Percentiles rank a stretch among this genome's conserved stretches.
Conservation (phyloP, 2,797 vertebrate species). For the Craterocephalus amniculus region DNA sequence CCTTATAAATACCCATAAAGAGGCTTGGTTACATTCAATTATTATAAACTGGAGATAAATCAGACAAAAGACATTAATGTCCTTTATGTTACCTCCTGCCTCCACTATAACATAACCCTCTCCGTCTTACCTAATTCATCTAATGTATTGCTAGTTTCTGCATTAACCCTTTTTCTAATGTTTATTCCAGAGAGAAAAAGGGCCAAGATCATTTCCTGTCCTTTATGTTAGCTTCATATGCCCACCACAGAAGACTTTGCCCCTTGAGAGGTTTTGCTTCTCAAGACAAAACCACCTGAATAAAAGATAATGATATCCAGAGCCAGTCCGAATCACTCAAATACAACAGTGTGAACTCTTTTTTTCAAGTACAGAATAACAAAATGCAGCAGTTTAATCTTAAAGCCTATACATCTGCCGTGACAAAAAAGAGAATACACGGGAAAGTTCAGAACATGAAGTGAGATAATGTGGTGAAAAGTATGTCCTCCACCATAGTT, state of each 20-base stretch:
- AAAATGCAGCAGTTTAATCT: conserved; percentile 23
- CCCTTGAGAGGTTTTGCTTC: background rate
- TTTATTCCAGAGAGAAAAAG: conserved; percentile 11
- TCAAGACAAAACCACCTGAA: background rate
- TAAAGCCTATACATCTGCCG: background rate
- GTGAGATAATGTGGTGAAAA: conserved; percentile 39
- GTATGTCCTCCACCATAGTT: conserved; percentile 34
- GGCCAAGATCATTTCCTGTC: background rate
- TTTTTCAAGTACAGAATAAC: conserved; percentile 35
- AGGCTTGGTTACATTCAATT: conserved; percentile 2
- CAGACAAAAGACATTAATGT: background rate
- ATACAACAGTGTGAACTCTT: conserved; percentile 38
- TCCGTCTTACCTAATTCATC: background rate
- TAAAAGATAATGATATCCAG: background rate
- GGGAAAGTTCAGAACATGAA: conserved; percentile 33
- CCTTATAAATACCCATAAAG: background rate
- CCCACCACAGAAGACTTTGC: background rate
- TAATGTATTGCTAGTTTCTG: background rate
- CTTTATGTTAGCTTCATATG: conserved; percentile 3
- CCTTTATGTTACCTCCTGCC: background rate
- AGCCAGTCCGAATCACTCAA: conserved; percentile 16
- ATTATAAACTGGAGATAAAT: conserved; percentile 6
- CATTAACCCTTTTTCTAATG: background rate
- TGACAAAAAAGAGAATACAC: conserved; percentile 17
- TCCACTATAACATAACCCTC: conserved; percentile 4